These are phyloP conservation scores for Spheniscus humboldti DNA, from an alignment of 2,797 vertebrate genomes.

Conservation along the genomic window DNA sequence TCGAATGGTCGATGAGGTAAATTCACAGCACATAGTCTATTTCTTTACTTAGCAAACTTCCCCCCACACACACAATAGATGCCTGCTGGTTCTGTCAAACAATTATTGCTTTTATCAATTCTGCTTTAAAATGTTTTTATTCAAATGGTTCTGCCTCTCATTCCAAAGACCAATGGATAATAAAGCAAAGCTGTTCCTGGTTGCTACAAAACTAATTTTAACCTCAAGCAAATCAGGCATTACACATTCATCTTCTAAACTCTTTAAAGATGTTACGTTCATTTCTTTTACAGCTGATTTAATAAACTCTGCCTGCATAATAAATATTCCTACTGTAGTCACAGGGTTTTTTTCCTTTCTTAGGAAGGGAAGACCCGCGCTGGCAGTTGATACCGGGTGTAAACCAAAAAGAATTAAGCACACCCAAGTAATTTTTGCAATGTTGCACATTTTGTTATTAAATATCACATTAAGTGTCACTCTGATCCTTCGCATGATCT, in stretches of 20 bases:
- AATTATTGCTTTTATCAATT: constrained; percentile 55
- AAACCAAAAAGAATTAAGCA: constrained; percentile 48
- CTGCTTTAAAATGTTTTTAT: constrained; percentile 59
- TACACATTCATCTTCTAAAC: constrained; percentile 40
- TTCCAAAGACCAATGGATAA: constrained; percentile 50
- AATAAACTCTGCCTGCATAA: constrained; percentile 68
- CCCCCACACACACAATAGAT: neutral
- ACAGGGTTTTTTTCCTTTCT: constrained; percentile 9
- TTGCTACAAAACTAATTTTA: constrained; percentile 58
- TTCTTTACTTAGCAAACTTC: constrained; percentile 53
- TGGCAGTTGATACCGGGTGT: constrained; percentile 6
- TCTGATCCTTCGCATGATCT: constrained; percentile 37
- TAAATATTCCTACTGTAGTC: constrained; percentile 55
- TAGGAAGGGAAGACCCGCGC: constrained; percentile 3
- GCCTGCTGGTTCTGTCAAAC: constrained; percentile 36
- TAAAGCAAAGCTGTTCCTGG: constrained; percentile 11
- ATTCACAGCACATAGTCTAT: neutral
- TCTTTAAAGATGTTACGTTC: constrained; percentile 52
- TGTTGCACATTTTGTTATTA: constrained; percentile 64
- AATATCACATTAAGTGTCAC: constrained; percentile 52
- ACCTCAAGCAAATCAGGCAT: constrained; percentile 58
- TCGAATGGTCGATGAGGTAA: neutral
- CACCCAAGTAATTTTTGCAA: constrained; percentile 36
- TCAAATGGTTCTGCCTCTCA: constrained; percentile 39
- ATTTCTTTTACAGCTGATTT: constrained; percentile 66